Conservation (phyloP, 2,888 invertebrate genomes). For the Belgica antarctica region DNA sequence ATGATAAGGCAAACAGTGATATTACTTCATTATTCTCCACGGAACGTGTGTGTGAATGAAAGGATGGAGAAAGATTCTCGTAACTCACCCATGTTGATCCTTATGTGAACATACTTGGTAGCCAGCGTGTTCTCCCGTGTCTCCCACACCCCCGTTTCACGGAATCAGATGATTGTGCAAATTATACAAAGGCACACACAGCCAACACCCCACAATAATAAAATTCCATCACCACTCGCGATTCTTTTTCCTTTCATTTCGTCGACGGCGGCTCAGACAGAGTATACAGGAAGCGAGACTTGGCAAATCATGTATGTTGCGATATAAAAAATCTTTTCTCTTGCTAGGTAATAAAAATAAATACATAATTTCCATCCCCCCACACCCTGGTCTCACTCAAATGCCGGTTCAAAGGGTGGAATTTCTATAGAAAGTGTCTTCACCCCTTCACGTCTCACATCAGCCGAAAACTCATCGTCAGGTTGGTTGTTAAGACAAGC, state of each 20-base stretch:
- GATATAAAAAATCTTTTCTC: conserved; percentile 11
- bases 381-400: conserved; percentile 4
- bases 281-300: conserved; percentile 18
- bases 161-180: conserved; percentile 35
- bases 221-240: conserved; percentile 25
- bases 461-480: conserved; percentile 9
- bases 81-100: not conserved
- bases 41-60: not conserved
- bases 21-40: conserved; percentile 32
- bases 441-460: not conserved
- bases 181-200: conserved; percentile 38
- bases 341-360: conserved; percentile 16
- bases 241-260: not conserved
- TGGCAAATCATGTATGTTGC: conserved; percentile 28
- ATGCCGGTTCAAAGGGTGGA: conserved; percentile 10
- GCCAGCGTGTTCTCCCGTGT: too few species aligned
- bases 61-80: not conserved
- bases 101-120: not conserved
- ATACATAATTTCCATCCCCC: conserved; percentile 14
- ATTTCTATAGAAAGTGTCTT: not conserved
- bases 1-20: conserved; percentile 15
- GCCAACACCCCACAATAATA: conserved; percentile 17
- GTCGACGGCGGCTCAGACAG: conserved; percentile 22
- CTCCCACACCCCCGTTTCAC: too few species aligned
- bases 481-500: conserved; percentile 17